Evolutionary conservation across 2,113 vertebrate species (phyloP), one percentile per base, ranked within the genome.

Genomic region (Syngnathus scovelli): DNA sequence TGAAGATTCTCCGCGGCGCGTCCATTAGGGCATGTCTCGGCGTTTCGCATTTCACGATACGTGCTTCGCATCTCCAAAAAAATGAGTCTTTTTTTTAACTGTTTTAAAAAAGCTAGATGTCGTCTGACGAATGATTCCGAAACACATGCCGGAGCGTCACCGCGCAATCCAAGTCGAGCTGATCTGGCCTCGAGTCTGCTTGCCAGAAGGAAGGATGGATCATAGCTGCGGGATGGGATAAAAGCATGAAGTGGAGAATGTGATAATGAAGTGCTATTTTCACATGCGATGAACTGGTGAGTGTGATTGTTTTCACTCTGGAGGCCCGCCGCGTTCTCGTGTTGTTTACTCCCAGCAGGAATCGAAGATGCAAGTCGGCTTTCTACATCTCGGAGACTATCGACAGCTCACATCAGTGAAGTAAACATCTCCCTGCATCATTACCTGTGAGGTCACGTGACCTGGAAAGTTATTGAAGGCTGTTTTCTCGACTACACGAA

Each of bases 391-490:
- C 68, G 69, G 81, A 82, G 73, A 59, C n/a, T 68, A 61, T 78
- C 55, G 7, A 77, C 67, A 72, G 61, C 54, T 38, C 78, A 76
- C 68, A 83, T 84, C 78, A 78, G 44, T 71, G 79, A 86, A 76
- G 81, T 84, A 88, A 83, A 77, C 60, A 71, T 44, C 54, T 69
- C 13, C 36, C 13, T n/a, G 43, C 48, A n/a, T 60, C 48, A 36
- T 62, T 61, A 66, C 61, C 46, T 63, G 51, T 59, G 62, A 70
- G 15, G 67, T 52, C 51, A 60, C 36, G 49, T 80, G 64, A 70
- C 12, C 43, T 76, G 49, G 12, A 39, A 52, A 56, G 23, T 62
- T 69, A 56, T 15, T 59, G 10, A 76, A 46, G 15, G 13, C 15
- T 66, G 21, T 55, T 23, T 61, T 59, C 19, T 65, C n/a, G 11